Evolutionary conservation across 2,113 vertebrate species (phyloP).

Genomic region (Carlito syrichta): DNA sequence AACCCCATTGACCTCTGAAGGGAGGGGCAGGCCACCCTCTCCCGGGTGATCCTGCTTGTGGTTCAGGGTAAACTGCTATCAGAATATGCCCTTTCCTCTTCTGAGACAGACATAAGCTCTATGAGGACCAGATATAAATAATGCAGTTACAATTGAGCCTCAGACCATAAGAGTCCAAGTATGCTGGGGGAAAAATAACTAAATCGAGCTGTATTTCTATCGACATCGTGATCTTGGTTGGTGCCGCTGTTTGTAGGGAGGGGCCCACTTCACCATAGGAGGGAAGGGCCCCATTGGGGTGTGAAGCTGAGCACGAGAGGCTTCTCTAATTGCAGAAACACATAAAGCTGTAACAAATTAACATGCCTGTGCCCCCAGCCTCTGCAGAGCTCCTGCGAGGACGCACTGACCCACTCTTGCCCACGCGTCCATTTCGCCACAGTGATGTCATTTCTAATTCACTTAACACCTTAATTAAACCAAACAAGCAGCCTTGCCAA

Average conservation of each 20-base stretch:
- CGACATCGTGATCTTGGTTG: rapidly evolving
- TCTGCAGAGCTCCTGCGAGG: neutral
- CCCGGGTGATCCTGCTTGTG: rapidly evolving
- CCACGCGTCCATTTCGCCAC: neutral
- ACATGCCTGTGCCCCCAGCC: neutral
- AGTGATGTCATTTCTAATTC: conserved; percentile 54
- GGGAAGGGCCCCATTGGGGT: neutral
- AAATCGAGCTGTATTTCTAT: rapidly evolving
- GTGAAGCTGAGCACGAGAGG: neutral
- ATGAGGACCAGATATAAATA: neutral
- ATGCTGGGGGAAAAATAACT: rapidly evolving
- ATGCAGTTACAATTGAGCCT: too few species aligned
- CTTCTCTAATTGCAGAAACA: conserved; percentile 38
- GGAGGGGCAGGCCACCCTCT: neutral
- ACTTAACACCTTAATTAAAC: conserved; percentile 58
- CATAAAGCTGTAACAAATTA: neutral
- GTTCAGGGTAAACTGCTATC: rapidly evolving
- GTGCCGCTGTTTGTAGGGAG: neutral
- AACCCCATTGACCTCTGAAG: too few species aligned
- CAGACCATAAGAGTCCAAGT: too few species aligned
- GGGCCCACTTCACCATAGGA: rapidly evolving
- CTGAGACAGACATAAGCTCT: neutral
- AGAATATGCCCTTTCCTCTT: too few species aligned
- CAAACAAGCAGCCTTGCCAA: conserved; percentile 25
- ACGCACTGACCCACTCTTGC: neutral